Evolutionary conservation across 2,888 invertebrate species (phyloP).

Genomic region (Serripes groenlandicus): DNA sequence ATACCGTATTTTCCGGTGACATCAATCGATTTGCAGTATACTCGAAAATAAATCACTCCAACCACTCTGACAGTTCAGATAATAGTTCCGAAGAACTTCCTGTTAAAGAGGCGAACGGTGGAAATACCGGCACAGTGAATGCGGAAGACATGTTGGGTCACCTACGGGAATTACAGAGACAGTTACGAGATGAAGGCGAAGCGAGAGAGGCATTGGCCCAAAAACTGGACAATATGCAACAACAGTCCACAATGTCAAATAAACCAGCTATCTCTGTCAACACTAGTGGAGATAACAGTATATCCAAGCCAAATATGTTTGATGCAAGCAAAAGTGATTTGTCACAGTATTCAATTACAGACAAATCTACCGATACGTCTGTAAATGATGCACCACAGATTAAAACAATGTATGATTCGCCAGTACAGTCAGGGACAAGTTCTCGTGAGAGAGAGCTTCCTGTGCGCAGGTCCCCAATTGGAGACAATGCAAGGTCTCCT

Average conservation of each 20-base stretch:
- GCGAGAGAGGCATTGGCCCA: slow-evolving; percentile 45
- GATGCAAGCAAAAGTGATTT: slow-evolving; percentile 54
- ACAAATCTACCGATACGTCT: slow-evolving; percentile 59
- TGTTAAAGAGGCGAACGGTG: not conserved
- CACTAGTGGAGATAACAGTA: not conserved
- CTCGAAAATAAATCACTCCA: slow-evolving; percentile 31
- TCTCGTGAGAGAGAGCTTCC: slow-evolving; percentile 55
- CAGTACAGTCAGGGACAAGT: slow-evolving; percentile 57
- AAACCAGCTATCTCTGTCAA: not conserved
- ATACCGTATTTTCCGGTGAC: slow-evolving; percentile 49
- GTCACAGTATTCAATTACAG: slow-evolving; percentile 63
- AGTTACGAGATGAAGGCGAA: slow-evolving; percentile 55
- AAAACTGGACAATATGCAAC: slow-evolving; percentile 48
- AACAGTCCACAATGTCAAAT: slow-evolving; percentile 4
- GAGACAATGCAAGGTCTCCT: slow-evolving; percentile 49
- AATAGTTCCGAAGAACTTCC: not conserved
- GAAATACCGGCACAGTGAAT: slow-evolving; percentile 27
- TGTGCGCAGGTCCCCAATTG: slow-evolving; percentile 66
- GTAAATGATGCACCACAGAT: slow-evolving; percentile 31
- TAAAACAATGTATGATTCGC: slow-evolving; percentile 31
- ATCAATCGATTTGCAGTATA: slow-evolving; percentile 61
- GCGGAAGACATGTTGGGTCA: slow-evolving; percentile 57
- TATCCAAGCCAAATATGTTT: slow-evolving; percentile 55
- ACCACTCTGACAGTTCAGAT: not conserved
- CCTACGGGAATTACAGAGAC: slow-evolving; percentile 51